Evolutionary conservation across 2,888 invertebrate species (phyloP).

Genomic region (Luffia ferchaultella): DNA sequence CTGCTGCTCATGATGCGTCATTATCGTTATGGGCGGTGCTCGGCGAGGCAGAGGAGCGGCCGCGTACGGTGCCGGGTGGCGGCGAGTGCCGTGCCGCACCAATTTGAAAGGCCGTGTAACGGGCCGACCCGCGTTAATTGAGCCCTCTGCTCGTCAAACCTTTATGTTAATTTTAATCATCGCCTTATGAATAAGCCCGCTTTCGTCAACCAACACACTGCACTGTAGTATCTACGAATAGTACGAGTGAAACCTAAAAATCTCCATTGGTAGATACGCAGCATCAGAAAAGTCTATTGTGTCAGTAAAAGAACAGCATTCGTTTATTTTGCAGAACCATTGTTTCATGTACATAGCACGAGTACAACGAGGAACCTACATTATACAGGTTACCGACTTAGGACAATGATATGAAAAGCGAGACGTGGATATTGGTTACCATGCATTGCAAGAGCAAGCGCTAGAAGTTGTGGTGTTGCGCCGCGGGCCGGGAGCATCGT

Average conservation of each 20-base stretch:
- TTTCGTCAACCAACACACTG: background rate
- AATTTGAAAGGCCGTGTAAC: constrained; percentile 31
- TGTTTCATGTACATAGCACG: too few relatives aligned
- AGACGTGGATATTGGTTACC: too few relatives aligned
- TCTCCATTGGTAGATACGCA: background rate
- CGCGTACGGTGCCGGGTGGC: constrained; percentile 36
- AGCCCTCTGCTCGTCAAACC: constrained; percentile 32
- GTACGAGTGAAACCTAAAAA: background rate
- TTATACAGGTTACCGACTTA: too few relatives aligned
- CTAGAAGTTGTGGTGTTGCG: background rate
- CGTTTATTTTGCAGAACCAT: background rate
- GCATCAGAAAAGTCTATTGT: background rate
- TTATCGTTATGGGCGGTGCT: constrained; percentile 40
- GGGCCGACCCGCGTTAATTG: constrained; percentile 47
- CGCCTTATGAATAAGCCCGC: constrained; percentile 3
- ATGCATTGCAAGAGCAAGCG: too few relatives aligned
- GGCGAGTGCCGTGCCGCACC: constrained; percentile 1
- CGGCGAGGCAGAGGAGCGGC: constrained; percentile 16
- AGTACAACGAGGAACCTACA: too few relatives aligned
- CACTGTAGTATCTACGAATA: background rate
- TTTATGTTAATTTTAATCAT: constrained; percentile 29
- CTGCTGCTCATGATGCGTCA: constrained; percentile 42
- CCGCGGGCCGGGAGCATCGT: too few relatives aligned
- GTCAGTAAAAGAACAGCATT: background rate
- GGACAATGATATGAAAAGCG: too few relatives aligned